Evolutionary conservation across 2,797 vertebrate genomes (phyloP).

Genomic region (Anniella stebbinsi): DNA sequence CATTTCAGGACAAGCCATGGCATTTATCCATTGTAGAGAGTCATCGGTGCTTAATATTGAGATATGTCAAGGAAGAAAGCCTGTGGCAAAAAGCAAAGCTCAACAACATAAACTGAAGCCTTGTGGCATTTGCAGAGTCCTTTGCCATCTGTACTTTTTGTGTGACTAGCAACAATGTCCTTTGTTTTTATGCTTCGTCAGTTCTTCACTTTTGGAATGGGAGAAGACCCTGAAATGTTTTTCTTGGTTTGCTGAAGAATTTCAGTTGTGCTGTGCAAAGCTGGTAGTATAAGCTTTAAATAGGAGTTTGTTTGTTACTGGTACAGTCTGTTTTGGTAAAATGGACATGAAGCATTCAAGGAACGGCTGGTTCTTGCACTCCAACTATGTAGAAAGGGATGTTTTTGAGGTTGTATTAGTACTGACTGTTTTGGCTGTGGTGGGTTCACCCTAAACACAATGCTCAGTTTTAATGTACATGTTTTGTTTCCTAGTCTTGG

Average conservation of each 20-base stretch:
- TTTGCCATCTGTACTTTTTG: not conserved
- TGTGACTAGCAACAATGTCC: not conserved
- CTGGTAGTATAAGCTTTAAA: not conserved
- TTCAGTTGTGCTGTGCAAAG: not conserved
- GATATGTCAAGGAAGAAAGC: not conserved
- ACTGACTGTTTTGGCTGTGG: not conserved
- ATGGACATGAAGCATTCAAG: not conserved
- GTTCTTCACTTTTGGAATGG: not conserved
- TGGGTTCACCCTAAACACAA: not conserved
- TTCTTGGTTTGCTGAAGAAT: not conserved
- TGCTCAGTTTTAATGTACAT: not conserved
- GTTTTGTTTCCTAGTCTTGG: not conserved
- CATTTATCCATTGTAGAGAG: not conserved
- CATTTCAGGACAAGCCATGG: not conserved
- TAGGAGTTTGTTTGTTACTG: not conserved
- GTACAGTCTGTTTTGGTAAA: not conserved
- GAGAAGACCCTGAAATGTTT: not conserved
- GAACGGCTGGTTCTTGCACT: not conserved
- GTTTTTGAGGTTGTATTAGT: not conserved
- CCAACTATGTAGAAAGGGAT: not conserved
- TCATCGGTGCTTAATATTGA: not conserved
- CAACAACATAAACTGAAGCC: conserved; percentile 2
- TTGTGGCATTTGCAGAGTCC: not conserved
- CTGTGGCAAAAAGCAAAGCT: not conserved
- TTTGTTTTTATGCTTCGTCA: not conserved